Percentiles rank a stretch among this genome's conserved stretches.
Evolutionary conservation across 64 coral and sea anemone species (phyloP).

Genomic region (Hydrozoanthus tunicans): DNA sequence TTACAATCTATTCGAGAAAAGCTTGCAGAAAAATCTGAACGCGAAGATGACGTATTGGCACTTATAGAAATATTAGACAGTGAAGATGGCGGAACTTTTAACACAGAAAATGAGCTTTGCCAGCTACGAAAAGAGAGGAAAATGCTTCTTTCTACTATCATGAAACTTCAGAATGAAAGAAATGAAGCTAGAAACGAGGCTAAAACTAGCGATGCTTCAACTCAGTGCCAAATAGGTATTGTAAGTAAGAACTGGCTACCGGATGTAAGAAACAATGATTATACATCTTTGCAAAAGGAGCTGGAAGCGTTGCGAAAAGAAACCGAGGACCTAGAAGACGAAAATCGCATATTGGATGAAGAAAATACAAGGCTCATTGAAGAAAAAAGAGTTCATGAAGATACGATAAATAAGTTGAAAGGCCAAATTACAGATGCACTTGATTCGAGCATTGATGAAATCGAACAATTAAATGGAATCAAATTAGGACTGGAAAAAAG

Average conservation of each 20-base stretch:
- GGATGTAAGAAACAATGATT: conserved; percentile 51
- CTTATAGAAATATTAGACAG: conserved; percentile 32
- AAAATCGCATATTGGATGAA: conserved; percentile 79
- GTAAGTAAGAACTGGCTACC: conserved; percentile 31
- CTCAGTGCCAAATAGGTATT: conserved; percentile 64
- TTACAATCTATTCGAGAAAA: conserved; percentile 63
- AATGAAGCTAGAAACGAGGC: background rate
- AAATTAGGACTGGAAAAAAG: conserved; percentile 69
- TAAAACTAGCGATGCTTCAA: conserved; percentile 34
- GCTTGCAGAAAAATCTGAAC: conserved; percentile 54
- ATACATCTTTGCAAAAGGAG: conserved; percentile 55
- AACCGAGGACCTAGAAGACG: conserved; percentile 75
- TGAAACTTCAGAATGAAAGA: conserved; percentile 66
- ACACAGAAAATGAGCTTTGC: conserved; percentile 60
- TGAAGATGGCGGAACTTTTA: conserved; percentile 14
- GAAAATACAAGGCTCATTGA: conserved; percentile 84
- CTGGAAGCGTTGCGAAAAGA: conserved; percentile 59
- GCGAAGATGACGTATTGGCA: conserved; percentile 55
- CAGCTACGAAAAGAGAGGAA: conserved; percentile 77
- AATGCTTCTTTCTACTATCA: conserved; percentile 81
- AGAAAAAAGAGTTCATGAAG: conserved; percentile 83
- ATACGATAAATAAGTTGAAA: conserved; percentile 86
- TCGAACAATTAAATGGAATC: conserved; percentile 79
- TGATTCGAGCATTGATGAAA: conserved; percentile 96
- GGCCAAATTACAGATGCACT: conserved; percentile 87